These are phyloP conservation scores for Melanostigma gelatinosum DNA, from an alignment of 2,113 vertebrate species.

Conservation along the genomic window DNA sequence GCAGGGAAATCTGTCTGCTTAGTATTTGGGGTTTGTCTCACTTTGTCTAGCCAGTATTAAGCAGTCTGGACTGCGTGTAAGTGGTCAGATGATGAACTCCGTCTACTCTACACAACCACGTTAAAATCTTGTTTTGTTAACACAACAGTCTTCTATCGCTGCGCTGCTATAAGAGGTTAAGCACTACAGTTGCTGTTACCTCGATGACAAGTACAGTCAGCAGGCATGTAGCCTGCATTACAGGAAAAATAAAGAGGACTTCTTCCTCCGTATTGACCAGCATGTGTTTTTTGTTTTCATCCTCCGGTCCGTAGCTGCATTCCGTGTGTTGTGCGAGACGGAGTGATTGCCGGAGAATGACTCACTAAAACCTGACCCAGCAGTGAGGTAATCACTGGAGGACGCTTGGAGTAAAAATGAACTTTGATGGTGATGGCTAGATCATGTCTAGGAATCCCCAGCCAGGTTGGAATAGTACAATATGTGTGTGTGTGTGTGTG, in stretches of 20 bases:
- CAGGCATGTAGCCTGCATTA: slow-evolving; percentile 52
- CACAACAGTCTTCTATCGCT: neutral
- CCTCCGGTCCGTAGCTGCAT: slow-evolving; percentile 64
- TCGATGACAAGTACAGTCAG: slow-evolving; percentile 35
- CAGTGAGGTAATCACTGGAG: slow-evolving; percentile 71
- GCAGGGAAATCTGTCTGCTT: slow-evolving; percentile 65
- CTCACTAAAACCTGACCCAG: slow-evolving; percentile 76
- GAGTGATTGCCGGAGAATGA: slow-evolving; percentile 75
- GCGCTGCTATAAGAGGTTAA: neutral
- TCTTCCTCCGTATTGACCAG: slow-evolving; percentile 41
- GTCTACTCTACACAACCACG: slow-evolving; percentile 20
- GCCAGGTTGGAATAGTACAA: slow-evolving; percentile 53
- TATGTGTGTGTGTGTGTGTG: slow-evolving; percentile 26
- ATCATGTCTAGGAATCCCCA: slow-evolving; percentile 71
- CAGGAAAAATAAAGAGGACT: slow-evolving; percentile 36
- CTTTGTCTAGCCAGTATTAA: slow-evolving; percentile 58
- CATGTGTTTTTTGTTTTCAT: slow-evolving; percentile 80
- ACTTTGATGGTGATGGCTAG: slow-evolving; percentile 69
- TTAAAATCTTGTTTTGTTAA: slow-evolving; percentile 22
- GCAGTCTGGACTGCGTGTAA: slow-evolving; percentile 36
- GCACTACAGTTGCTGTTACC: neutral
- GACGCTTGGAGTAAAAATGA: slow-evolving; percentile 67
- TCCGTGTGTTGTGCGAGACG: slow-evolving; percentile 72
- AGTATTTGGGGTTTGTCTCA: slow-evolving; percentile 67
- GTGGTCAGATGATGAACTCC: slow-evolving; percentile 25